Base-by-base conservation (phyloP, 2,888 invertebrate species). In the Callyntrura sp. region DNA sequence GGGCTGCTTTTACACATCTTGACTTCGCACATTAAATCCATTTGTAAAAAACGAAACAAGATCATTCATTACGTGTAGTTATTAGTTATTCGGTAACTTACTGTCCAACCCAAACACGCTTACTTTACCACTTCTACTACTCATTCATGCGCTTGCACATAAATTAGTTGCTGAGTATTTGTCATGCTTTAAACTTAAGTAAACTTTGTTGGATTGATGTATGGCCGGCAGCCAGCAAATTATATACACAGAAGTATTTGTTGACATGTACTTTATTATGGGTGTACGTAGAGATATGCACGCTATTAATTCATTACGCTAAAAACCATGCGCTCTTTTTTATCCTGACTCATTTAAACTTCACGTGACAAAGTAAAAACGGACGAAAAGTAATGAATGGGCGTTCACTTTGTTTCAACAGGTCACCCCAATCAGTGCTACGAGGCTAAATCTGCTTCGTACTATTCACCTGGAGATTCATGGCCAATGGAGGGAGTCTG, bases 401-500 rank as follows among this genome's bases (percentile, higher is more conserved):
- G 51, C 51, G 45, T 68, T 62, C 68, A 76, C 28, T 48, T 78
- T 8, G 4, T 86, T 68, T 28, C 51, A 65, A 82, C 82, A 93
- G 93, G 91, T 92, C 92, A 92, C 25, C 93, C 93, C 57, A 84
- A 91, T 68, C 51, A 92, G 83, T 93, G 93, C 79, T 92, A 89
- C 70, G 78, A 91, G 20, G 90, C 82, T 25, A 91, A 92, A 23
- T 89, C 68, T 35, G 79, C 85, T 12, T 87, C 89, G 3, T 93
- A 92, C 87, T 90, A 84, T 81, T 91, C 91, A 78, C 91, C 92
- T 84, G 93, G 93, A 87, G 92, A 92, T 12, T 93, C 92, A 3
- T 93, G 93, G 93, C 92, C 79, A 17, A 79, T 92, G 76, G 85
- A 92, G 25, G 79, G 62, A 35, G 90, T 86, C 62, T 93, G 93